phyloP scores from a whole-genome alignment of 1,140 invertebrate genomes.

The Atopsyche davidsoni region DNA sequence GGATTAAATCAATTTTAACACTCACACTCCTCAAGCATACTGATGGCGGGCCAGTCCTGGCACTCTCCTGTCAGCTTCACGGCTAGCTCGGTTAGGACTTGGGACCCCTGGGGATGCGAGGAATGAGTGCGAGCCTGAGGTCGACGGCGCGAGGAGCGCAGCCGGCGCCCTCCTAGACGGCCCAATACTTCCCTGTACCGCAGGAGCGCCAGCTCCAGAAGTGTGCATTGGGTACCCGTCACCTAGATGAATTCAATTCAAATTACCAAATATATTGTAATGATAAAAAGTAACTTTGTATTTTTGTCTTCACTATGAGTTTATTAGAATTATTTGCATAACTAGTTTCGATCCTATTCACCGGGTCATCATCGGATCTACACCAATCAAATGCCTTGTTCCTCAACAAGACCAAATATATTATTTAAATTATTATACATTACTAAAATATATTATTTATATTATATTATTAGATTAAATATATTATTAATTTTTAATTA shows the following conservation, averaged over 20 bases:
- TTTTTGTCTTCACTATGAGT: too few relatives aligned
- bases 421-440: too few relatives aligned
- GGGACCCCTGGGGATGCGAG: constrained; percentile 33
- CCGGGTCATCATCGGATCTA: too few relatives aligned
- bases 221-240: neutral
- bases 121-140: neutral
- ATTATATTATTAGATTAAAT: too few relatives aligned
- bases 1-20: constrained; percentile 25
- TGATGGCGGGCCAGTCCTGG: constrained; percentile 51
- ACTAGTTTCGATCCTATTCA: too few relatives aligned
- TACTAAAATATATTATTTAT: too few relatives aligned
- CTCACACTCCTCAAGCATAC: constrained; percentile 70
- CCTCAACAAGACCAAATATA: too few relatives aligned
- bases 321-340: too few relatives aligned
- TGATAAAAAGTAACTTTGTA: too few relatives aligned
- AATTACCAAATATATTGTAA: too few relatives aligned
- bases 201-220: neutral
- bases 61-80: constrained; percentile 52
- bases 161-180: neutral
- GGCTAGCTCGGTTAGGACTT: constrained; percentile 37
- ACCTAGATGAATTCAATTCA: neutral
- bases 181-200: neutral
- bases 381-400: too few relatives aligned
- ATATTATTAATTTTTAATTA: too few relatives aligned
- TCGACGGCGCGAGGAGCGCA: neutral